Conservation (phyloP, 2,797 vertebrate genomes). For the Moxostoma hubbsi region DNA sequence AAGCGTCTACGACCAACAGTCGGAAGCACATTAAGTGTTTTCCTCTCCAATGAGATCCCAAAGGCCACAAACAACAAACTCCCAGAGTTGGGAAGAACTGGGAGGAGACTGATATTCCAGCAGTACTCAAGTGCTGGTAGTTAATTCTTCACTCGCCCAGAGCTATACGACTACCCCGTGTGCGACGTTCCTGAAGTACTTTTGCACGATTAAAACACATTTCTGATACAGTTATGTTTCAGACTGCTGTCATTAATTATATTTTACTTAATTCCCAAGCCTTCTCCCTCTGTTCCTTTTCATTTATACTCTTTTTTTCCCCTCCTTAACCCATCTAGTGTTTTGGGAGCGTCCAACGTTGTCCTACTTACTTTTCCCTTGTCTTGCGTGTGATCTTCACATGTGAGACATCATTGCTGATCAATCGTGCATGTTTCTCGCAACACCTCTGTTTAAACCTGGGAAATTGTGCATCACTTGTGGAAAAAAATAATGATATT, state of each 20-base stretch:
- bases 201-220: constrained; percentile 61
- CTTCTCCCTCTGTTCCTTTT: constrained; percentile 58
- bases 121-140: constrained; percentile 62
- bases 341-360: constrained; percentile 64
- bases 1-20: constrained; percentile 54
- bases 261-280: constrained; percentile 69
- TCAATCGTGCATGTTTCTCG: constrained; percentile 59
- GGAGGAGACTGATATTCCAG: constrained; percentile 62
- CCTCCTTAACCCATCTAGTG: constrained; percentile 52
- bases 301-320: constrained; percentile 50
- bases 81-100: constrained; percentile 60
- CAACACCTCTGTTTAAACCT: constrained; percentile 53
- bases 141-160: constrained; percentile 64
- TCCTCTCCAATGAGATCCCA: constrained; percentile 50
- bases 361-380: constrained; percentile 64
- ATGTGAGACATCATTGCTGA: constrained; percentile 55
- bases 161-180: constrained; percentile 60
- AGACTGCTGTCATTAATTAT: constrained; percentile 68
- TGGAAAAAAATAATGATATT: constrained; percentile 52
- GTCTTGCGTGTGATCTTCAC: constrained; percentile 62
- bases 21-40: constrained; percentile 57
- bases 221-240: constrained; percentile 60
- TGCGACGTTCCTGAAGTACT: constrained; percentile 48
- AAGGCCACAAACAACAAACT: constrained; percentile 66
- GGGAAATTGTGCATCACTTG: constrained; percentile 54